Evolutionary conservation across 2,888 invertebrate species (phyloP), one percentile per base, ranked within the genome.

Genomic region (Drosophila eohydei): DNA sequence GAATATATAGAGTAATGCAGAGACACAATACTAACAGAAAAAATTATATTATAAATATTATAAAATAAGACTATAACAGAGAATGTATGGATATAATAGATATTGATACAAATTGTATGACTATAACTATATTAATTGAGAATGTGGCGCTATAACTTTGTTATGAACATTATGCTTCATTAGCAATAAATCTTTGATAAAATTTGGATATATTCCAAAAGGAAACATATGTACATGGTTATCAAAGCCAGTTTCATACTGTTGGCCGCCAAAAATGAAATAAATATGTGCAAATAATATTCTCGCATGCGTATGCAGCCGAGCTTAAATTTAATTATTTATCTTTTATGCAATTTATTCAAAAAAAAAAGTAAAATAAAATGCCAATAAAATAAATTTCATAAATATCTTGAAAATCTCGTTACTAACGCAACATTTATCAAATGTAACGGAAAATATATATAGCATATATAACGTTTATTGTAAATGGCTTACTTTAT

Each of bases 381-480:
- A 34, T 40, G 34, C 21, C 8, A 52, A 54, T 68, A 48, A 62
- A 64, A 74, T 63, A 62, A 52, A 55, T 64, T 55, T 28, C 11
- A 16, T 12, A 30, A 7, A 63, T 64, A 54, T 70, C n/a, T 43
- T 34, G 43, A 46, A 55, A 50, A 60, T 52, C 41, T 38, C 46
- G 16, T 63, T 75, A 58, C 58, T 36, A 26, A 26, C 58, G 34
- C 59, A 21, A 11, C 30, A 57, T 57, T 63, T 63, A 71, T 74
- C 59, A 74, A 66, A 30, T 54, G 48, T 51, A 38, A 26, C 43
- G 58, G 71, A 48, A 67, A 55, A n/a, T 62, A 34, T 60, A 32
- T 21, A 21, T 21, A 21, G 21, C 21, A 21, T 21, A 21, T 58
- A 30, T 56, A 32, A 38, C 26, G 9, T n/a, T 26, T 28, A 41